Percentiles rank a stretch among this genome's conserved stretches.
These are phyloP conservation scores for Galagoides demidoff DNA, from an alignment of 2,797 vertebrate genomes.

Conservation along the genomic window DNA sequence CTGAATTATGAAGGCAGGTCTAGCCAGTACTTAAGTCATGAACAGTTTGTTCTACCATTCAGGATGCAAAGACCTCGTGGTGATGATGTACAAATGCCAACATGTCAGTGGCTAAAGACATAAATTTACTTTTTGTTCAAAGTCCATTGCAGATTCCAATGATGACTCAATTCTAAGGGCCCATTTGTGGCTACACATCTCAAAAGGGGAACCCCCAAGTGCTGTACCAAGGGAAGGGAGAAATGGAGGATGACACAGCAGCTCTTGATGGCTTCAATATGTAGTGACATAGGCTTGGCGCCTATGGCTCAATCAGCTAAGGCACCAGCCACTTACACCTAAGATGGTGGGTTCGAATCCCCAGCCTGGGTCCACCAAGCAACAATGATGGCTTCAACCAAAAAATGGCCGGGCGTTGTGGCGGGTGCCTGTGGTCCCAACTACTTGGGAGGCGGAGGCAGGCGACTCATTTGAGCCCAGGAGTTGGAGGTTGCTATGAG, in stretches of 20 bases:
- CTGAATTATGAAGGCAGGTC: not conserved
- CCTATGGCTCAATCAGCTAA: too few relatives aligned
- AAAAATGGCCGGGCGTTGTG: too few relatives aligned
- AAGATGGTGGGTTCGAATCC: too few relatives aligned
- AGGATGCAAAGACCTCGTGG: not conserved
- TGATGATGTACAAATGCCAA: not conserved
- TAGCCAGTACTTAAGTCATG: rapidly evolving
- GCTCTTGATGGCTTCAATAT: not conserved
- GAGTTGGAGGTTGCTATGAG: too few relatives aligned
- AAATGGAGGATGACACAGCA: not conserved
- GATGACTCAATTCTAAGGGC: not conserved
- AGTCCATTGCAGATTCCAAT: not conserved
- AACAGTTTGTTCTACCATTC: not conserved
- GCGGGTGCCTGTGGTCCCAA: too few relatives aligned
- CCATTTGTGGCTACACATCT: not conserved
- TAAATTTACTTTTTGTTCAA: not conserved
- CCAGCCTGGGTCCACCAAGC: too few relatives aligned
- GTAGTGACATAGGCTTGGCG: too few relatives aligned
- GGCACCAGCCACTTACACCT: too few relatives aligned
- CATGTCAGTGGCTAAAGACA: not conserved
- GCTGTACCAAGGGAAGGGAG: not conserved
- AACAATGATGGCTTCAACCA: too few relatives aligned
- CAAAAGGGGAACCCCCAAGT: too few relatives aligned
- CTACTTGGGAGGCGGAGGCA: too few relatives aligned
- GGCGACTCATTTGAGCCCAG: too few relatives aligned